Evolutionary conservation across 2,113 vertebrate genomes (phyloP).

Genomic region (Muntiacus muntjak): DNA sequence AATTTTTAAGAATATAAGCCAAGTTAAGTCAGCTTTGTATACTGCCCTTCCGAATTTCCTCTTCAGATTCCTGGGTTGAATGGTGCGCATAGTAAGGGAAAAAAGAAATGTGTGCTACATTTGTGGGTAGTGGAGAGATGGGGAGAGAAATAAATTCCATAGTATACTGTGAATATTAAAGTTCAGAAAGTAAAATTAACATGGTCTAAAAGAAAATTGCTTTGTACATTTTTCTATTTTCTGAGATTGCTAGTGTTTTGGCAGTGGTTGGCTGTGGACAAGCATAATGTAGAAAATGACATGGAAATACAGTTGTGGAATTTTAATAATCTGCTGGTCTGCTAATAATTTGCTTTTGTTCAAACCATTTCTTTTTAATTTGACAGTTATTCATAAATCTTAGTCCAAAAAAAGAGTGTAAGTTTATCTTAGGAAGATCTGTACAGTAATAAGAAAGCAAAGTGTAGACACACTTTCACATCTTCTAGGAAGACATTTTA

Average conservation of each 20-base stretch:
- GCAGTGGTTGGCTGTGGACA: neutral
- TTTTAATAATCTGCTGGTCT: conserved; percentile 19
- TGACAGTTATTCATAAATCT: conserved; percentile 21
- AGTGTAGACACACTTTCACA: neutral
- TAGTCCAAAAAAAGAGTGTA: neutral
- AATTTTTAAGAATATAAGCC: neutral
- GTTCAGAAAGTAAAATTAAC: conserved; percentile 9
- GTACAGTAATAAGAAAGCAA: neutral
- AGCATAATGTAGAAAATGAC: neutral
- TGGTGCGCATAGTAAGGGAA: neutral
- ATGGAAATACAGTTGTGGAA: conserved; percentile 2
- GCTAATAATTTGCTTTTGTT: conserved; percentile 38
- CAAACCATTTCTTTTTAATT: neutral
- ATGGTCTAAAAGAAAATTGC: neutral
- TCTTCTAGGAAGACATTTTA: neutral
- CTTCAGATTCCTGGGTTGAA: neutral
- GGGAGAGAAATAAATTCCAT: neutral
- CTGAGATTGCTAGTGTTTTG: neutral
- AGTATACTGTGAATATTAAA: neutral
- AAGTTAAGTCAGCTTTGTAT: neutral
- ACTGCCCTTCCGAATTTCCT: neutral
- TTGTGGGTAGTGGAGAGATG: neutral
- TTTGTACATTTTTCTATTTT: neutral
- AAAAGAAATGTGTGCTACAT: neutral
- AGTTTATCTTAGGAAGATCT: conserved; percentile 8